Percentiles rank a stretch among this genome's conserved stretches.
Evolutionary conservation across 2,113 vertebrate genomes (phyloP).

Genomic region (Dasyornis broadbenti): DNA sequence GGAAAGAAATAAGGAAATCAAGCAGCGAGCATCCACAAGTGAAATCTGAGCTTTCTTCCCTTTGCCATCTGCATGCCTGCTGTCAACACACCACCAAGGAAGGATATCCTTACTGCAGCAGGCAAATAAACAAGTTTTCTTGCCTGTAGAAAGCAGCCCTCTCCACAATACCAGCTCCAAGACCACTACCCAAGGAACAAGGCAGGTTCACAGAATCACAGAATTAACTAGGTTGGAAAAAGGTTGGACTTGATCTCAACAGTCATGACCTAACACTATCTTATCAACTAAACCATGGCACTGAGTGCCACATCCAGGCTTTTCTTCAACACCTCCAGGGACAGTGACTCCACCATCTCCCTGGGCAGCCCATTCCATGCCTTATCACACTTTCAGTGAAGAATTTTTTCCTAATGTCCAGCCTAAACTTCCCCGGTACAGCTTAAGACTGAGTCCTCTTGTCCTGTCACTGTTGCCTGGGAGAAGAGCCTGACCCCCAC

Average conservation of each 20-base stretch:
- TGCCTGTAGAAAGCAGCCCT: not conserved
- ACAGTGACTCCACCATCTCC: not conserved
- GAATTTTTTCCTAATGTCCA: not conserved
- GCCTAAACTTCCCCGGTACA: not conserved
- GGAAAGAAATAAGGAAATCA: not conserved
- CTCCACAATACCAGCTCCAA: not conserved
- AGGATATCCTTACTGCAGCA: not conserved
- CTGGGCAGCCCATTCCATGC: not conserved
- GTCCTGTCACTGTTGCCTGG: not conserved
- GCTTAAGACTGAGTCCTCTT: not conserved
- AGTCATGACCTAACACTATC: not conserved
- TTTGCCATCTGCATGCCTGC: not conserved
- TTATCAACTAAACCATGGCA: not conserved
- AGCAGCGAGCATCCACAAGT: not conserved
- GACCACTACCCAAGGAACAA: not conserved
- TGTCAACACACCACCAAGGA: not conserved
- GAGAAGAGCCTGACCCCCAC: not conserved
- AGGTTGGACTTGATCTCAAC: no score
- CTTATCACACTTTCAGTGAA: rapidly evolving
- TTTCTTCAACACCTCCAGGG: not conserved
- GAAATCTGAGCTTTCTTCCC: not conserved
- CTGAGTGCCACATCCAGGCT: not conserved
- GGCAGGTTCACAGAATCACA: not conserved
- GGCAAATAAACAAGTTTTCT: not conserved
- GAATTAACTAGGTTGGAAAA: not conserved